Percentiles rank a stretch among this genome's conserved stretches.
Conservation (phyloP, 2,113 vertebrate species). For the Nothocercus julius region DNA sequence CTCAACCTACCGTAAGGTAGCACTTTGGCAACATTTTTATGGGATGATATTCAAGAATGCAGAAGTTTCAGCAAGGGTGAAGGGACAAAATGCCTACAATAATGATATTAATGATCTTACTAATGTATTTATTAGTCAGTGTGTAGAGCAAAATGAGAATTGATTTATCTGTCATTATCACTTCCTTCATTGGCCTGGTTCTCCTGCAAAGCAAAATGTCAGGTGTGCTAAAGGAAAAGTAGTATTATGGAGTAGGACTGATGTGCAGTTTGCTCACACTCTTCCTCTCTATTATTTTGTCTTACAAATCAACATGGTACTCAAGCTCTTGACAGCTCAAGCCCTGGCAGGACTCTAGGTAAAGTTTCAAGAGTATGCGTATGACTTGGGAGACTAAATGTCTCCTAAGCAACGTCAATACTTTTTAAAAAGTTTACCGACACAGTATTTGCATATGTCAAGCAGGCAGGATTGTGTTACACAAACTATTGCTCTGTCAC, state of each 20-base stretch:
- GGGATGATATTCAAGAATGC: not conserved
- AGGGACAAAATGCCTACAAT: not conserved
- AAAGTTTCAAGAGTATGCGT: not conserved
- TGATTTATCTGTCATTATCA: not conserved
- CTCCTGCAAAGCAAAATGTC: not conserved
- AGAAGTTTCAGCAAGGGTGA: not conserved
- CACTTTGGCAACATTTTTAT: not conserved
- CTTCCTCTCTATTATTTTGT: not conserved
- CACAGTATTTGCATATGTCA: not conserved
- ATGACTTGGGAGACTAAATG: not conserved
- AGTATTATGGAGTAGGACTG: not conserved
- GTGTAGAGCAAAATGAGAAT: not conserved
- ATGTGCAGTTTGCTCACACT: not conserved
- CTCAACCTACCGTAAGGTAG: not conserved
- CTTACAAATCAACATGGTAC: not conserved
- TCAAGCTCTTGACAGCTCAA: not conserved
- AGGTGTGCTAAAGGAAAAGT: not conserved
- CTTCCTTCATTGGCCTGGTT: not conserved
- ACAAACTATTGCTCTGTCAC: not conserved
- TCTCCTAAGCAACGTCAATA: not conserved
- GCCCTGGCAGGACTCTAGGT: not conserved
- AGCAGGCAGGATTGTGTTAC: not conserved
- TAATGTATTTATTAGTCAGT: slow-evolving; percentile 14
- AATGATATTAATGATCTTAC: not conserved
- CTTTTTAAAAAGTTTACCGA: not conserved